Conservation (phyloP, 2,888 invertebrate genomes). For the Eubasilissa splendida region DNA sequence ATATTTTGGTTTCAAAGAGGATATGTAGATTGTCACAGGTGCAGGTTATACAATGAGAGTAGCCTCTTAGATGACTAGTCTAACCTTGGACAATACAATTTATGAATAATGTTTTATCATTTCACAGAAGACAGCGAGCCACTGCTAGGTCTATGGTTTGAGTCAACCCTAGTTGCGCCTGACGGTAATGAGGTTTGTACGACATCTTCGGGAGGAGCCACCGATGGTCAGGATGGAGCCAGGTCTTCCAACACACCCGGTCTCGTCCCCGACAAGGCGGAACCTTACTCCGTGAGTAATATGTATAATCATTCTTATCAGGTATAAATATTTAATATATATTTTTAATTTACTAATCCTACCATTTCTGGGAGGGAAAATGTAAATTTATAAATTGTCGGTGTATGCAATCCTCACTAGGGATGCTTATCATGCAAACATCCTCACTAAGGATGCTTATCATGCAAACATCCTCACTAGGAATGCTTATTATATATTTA, state of each 20-base stretch:
- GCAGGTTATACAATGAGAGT: no score
- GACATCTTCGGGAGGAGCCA: constrained; percentile 71
- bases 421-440: no score
- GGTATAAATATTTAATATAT: neutral
- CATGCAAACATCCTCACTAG: no score
- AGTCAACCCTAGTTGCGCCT: constrained; percentile 90
- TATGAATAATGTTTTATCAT: neutral
- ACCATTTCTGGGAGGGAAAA: no score
- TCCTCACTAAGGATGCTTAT: no score
- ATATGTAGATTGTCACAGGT: no score
- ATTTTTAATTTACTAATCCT: neutral
- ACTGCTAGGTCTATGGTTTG: constrained; percentile 93
- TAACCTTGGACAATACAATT: no score
- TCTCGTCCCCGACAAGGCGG: constrained; percentile 69
- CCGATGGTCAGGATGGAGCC: constrained; percentile 70
- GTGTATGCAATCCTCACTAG: no score
- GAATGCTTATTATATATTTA: no score
- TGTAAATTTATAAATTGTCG: no score
- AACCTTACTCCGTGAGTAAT: constrained; percentile 68
- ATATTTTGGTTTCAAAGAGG: no score
- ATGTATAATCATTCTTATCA: neutral
- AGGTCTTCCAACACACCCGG: constrained; percentile 60
- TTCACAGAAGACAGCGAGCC: constrained; percentile 84
- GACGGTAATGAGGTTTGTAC: constrained; percentile 76
- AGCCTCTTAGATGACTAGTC: no score